phyloP scores from a whole-genome alignment of 2,888 invertebrate genomes.

The Steromphala cineraria region DNA sequence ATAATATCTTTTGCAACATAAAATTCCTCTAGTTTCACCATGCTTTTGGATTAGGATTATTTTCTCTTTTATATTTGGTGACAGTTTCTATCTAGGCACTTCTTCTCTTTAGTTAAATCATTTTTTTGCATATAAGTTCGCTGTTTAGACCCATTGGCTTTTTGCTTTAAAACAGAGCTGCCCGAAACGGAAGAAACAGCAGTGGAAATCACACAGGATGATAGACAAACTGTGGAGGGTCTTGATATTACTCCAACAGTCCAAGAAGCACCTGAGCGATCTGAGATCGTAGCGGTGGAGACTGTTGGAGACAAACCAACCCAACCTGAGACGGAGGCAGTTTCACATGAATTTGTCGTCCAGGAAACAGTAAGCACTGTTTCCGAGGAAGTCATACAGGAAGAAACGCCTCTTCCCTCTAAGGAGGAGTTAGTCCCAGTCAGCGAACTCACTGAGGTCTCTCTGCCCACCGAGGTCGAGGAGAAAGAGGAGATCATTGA shows the following conservation, averaged over 20 bases:
- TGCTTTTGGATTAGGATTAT: too few species aligned
- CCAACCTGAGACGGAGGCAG: slow-evolving; percentile 64
- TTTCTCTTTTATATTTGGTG: too few species aligned
- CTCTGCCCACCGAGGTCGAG: not conserved
- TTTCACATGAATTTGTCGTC: slow-evolving; percentile 62
- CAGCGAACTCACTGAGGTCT: slow-evolving; percentile 9
- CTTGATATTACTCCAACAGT: slow-evolving; percentile 57
- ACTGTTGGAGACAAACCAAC: slow-evolving; percentile 54
- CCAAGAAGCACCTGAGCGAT: slow-evolving; percentile 51
- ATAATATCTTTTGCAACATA: too few species aligned
- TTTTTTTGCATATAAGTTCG: not conserved
- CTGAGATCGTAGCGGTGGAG: slow-evolving; percentile 59
- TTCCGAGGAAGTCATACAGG: slow-evolving; percentile 32
- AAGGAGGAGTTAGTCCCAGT: not conserved
- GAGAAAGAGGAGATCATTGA: not conserved
- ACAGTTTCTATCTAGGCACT: too few species aligned
- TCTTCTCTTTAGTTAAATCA: not conserved
- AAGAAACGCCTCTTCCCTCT: slow-evolving; percentile 27
- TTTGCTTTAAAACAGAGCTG: slow-evolving; percentile 22
- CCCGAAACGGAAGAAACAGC: slow-evolving; percentile 22
- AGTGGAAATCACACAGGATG: slow-evolving; percentile 25
- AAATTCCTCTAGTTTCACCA: too few species aligned
- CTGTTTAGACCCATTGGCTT: not conserved
- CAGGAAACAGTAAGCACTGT: slow-evolving; percentile 38
- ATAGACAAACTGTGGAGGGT: slow-evolving; percentile 57